Evolutionary conservation across 2,113 vertebrate species (phyloP).

Genomic region (Ciconia stormi): DNA sequence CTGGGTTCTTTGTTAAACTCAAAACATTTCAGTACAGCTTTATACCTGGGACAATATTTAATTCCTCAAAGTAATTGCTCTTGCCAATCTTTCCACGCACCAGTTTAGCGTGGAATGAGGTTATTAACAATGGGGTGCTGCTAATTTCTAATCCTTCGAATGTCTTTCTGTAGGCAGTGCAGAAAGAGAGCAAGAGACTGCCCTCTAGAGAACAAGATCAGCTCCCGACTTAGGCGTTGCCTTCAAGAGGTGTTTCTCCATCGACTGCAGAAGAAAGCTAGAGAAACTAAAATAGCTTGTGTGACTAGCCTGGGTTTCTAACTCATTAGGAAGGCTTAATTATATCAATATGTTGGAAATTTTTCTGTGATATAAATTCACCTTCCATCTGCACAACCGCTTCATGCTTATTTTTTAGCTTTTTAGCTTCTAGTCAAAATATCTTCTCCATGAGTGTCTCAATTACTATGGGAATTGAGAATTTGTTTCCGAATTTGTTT

Average conservation of each 20-base stretch:
- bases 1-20: background rate
- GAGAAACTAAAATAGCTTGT: background rate
- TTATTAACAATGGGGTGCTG: background rate
- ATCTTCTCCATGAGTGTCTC: background rate
- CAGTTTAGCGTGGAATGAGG: background rate
- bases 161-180: background rate
- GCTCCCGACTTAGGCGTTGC: fast-evolving
- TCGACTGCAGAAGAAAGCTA: background rate
- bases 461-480: background rate
- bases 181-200: background rate
- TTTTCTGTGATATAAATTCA: slow-evolving; percentile 11
- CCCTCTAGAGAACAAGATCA: background rate
- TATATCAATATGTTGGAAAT: slow-evolving; percentile 15
- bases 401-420: background rate
- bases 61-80: background rate
- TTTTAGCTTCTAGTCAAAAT: slow-evolving; percentile 1
- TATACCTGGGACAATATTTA: background rate
- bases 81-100: background rate
- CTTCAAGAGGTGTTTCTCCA: background rate
- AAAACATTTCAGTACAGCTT: background rate
- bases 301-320: background rate
- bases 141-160: background rate
- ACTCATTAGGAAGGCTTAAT: slow-evolving; percentile 39
- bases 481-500: background rate
- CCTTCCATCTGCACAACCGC: slow-evolving; percentile 29